These are phyloP conservation scores for Sinelater perroti DNA, from an alignment of 2,888 invertebrate genomes.

Conservation along the genomic window DNA sequence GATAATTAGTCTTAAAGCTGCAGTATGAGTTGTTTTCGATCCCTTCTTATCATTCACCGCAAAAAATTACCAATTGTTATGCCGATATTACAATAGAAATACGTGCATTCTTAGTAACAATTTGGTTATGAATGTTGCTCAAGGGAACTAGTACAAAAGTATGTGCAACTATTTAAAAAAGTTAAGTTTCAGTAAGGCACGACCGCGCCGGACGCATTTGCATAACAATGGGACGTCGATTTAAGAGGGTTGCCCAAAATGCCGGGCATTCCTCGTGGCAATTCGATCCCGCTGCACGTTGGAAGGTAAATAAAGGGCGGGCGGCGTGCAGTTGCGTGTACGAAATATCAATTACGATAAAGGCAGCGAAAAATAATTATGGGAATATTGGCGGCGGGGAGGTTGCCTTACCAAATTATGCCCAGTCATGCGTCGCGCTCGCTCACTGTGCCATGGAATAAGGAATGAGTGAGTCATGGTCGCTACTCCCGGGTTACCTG, in stretches of 20 bases:
- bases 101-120: no score
- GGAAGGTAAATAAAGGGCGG: conserved; percentile 6
- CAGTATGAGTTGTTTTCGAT: no score
- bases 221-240: background rate
- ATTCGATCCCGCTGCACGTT: background rate
- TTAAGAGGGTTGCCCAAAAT: background rate
- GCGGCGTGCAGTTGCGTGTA: conserved; percentile 18
- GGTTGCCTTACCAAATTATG: conserved; percentile 44
- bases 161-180: no score
- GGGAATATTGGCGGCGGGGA: conserved; percentile 36
- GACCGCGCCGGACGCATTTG: no score
- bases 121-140: no score
- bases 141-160: no score
- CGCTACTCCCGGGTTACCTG: conserved; percentile 45
- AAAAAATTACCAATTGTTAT: no score
- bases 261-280: background rate
- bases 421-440: conserved; percentile 45
- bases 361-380: conserved; percentile 34
- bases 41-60: no score
- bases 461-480: conserved; percentile 51
- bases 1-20: no score
- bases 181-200: no score
- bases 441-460: conserved; percentile 38
- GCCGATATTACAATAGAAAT: no score
- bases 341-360: conserved; percentile 36